phyloP scores from a whole-genome alignment of 2,888 invertebrate genomes.

The Drosophila atripex region DNA sequence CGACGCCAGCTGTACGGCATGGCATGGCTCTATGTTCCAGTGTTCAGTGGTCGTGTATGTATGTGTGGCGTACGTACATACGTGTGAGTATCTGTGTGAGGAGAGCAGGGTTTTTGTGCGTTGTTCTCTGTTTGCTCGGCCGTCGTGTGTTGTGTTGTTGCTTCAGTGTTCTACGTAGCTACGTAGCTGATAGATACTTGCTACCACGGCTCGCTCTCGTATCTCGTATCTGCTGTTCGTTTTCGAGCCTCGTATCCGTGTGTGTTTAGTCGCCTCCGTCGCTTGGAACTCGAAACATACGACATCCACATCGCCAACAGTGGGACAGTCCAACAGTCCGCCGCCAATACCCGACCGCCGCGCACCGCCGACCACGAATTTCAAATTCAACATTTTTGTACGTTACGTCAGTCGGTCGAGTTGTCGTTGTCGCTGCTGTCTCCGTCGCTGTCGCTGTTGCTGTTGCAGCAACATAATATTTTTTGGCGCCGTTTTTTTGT shows the following conservation, averaged over 20 bases:
- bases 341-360: slow-evolving; percentile 27
- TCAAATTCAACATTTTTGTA: slow-evolving; percentile 65
- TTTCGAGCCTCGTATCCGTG: slow-evolving; percentile 57
- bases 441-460: slow-evolving; percentile 14
- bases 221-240: slow-evolving; percentile 36
- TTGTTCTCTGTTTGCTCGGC: slow-evolving; percentile 74
- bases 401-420: slow-evolving; percentile 68
- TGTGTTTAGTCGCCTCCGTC: slow-evolving; percentile 81
- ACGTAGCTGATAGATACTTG: slow-evolving; percentile 74
- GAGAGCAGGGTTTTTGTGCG: slow-evolving; percentile 56
- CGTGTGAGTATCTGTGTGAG: slow-evolving; percentile 28
- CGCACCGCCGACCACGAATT: slow-evolving; percentile 22
- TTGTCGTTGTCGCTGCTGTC: slow-evolving; percentile 16
- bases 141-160: slow-evolving; percentile 47
- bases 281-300: slow-evolving; percentile 81
- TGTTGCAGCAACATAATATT: slow-evolving; percentile 32
- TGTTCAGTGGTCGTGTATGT: slow-evolving; percentile 22
- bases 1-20: slow-evolving; percentile 56
- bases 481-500: slow-evolving; percentile 69
- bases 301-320: slow-evolving; percentile 62
- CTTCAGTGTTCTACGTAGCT: slow-evolving; percentile 75
- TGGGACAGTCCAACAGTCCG: slow-evolving; percentile 49
- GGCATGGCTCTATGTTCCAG: neutral
- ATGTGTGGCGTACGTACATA: neutral
- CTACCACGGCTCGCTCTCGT: slow-evolving; percentile 33